Conservation (phyloP, 2,113 vertebrate genomes). For the Casuarius casuarius region DNA sequence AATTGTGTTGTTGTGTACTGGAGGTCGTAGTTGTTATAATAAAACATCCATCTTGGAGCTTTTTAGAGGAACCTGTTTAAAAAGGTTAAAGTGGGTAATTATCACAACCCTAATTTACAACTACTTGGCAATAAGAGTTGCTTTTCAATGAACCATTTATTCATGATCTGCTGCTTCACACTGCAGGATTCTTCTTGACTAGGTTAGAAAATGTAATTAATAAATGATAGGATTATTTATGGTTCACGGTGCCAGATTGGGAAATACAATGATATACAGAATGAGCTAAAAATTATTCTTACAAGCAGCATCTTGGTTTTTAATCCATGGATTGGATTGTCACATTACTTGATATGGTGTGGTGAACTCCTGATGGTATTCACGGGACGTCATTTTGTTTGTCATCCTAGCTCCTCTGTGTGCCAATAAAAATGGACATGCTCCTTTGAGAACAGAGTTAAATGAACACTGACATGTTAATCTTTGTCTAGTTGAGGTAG, state of each 20-base stretch:
- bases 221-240: slow-evolving; percentile 86
- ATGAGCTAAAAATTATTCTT: slow-evolving; percentile 68
- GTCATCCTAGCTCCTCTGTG: neutral
- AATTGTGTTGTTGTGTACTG: slow-evolving; percentile 70
- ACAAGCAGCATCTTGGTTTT: slow-evolving; percentile 58
- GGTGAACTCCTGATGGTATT: slow-evolving; percentile 61
- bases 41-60: slow-evolving; percentile 77
- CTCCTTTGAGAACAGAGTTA: slow-evolving; percentile 44
- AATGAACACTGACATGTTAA: neutral
- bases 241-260: slow-evolving; percentile 78
- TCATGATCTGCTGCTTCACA: slow-evolving; percentile 77
- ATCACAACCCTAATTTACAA: slow-evolving; percentile 78
- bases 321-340: slow-evolving; percentile 71
- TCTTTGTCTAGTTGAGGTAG: slow-evolving; percentile 4
- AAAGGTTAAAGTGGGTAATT: slow-evolving; percentile 85
- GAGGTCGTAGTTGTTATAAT: slow-evolving; percentile 78
- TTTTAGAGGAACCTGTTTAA: slow-evolving; percentile 80
- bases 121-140: slow-evolving; percentile 80
- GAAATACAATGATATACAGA: slow-evolving; percentile 75
- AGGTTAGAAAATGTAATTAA: slow-evolving; percentile 82
- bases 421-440: slow-evolving; percentile 44
- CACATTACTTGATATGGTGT: slow-evolving; percentile 52
- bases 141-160: slow-evolving; percentile 81
- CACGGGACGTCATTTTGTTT: slow-evolving; percentile 26
- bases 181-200: slow-evolving; percentile 78